Evolutionary conservation across 2,797 vertebrate genomes (phyloP).

Genomic region (Varecia variegata): DNA sequence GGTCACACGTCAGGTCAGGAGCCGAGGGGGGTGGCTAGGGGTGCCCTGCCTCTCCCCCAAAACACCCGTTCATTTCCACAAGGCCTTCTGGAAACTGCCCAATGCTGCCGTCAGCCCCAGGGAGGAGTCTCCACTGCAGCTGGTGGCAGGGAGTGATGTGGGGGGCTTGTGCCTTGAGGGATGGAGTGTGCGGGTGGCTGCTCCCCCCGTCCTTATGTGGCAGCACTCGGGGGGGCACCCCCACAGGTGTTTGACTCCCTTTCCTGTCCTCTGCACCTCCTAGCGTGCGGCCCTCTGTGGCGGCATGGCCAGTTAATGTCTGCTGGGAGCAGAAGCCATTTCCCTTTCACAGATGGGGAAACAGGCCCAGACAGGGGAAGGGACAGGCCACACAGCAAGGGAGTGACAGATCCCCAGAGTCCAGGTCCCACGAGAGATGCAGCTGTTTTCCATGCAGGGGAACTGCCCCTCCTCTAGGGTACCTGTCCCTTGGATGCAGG

Average conservation of each 20-base stretch:
- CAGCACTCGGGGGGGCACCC: neutral
- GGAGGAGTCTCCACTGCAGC: neutral
- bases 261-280: too few species aligned
- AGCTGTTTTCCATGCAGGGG: neutral
- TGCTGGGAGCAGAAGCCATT: neutral
- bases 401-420: neutral
- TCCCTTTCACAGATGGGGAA: neutral
- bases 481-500: neutral
- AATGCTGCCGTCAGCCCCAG: rapidly evolving
- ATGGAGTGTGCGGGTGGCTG: neutral
- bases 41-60: neutral
- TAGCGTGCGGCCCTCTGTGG: rapidly evolving
- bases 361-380: neutral
- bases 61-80: rapidly evolving
- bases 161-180: neutral
- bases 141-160: neutral
- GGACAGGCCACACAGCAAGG: neutral
- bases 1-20: neutral
- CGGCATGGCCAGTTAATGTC: neutral
- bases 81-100: neutral
- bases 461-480: too few species aligned
- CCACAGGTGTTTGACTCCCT: neutral
- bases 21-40: neutral
- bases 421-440: neutral
- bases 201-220: neutral